phyloP scores from a whole-genome alignment of 2,888 invertebrate genomes.

The Euphydryas editha region DNA sequence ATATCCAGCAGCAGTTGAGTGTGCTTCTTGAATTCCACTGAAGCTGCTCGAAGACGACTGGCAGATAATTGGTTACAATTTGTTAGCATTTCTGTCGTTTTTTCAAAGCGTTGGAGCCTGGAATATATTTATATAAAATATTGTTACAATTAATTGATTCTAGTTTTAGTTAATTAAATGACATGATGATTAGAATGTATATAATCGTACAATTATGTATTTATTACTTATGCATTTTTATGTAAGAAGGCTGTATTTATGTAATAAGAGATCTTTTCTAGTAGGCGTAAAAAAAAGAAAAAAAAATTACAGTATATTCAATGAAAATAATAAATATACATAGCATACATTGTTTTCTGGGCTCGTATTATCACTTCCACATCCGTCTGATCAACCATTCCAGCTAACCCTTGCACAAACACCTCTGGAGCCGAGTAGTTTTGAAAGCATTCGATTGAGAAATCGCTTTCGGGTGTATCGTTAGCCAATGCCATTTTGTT shows the following conservation, averaged over 20 bases:
- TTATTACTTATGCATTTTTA: too few relatives aligned
- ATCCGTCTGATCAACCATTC: conserved; percentile 95
- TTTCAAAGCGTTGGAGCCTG: conserved; percentile 98
- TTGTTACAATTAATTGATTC: too few relatives aligned
- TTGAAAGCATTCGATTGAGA: conserved; percentile 94
- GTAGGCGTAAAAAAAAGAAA: too few relatives aligned
- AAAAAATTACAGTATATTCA: background rate
- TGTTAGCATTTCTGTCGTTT: conserved; percentile 99
- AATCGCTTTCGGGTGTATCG: conserved; percentile 86
- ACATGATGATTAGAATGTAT: too few relatives aligned
- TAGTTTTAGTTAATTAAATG: too few relatives aligned
- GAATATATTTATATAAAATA: background rate
- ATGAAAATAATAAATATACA: background rate
- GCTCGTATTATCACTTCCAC: conserved; percentile 95
- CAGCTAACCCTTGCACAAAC: conserved; percentile 95
- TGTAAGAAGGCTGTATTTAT: too few relatives aligned
- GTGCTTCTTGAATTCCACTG: conserved; percentile 95
- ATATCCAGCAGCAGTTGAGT: conserved; percentile 93
- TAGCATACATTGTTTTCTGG: conserved; percentile 94
- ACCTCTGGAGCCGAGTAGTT: conserved; percentile 96
- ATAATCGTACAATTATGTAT: too few relatives aligned
- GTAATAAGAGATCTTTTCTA: too few relatives aligned
- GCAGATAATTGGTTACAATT: conserved; percentile 98
- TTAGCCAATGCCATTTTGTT: conserved; percentile 69
- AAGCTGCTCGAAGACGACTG: conserved; percentile 92